Evolutionary conservation across 2,888 invertebrate species (phyloP).

Genomic region (Drosophila borborema): DNA sequence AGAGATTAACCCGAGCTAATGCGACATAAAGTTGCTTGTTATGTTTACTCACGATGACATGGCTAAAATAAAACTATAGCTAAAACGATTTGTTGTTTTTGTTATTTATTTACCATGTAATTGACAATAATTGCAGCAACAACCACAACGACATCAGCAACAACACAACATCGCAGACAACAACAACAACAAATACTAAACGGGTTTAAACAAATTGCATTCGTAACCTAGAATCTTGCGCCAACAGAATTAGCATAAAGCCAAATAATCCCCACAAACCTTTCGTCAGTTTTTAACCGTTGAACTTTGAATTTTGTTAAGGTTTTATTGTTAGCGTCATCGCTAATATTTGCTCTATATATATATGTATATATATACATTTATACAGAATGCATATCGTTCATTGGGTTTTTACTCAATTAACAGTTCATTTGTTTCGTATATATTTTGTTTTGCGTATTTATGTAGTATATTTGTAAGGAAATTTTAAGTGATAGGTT

Average conservation of each 20-base stretch:
- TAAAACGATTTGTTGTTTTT: slow-evolving; percentile 27
- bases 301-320: slow-evolving; percentile 14
- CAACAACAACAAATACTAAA: slow-evolving; percentile 39
- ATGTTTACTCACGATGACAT: slow-evolving; percentile 68
- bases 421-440: slow-evolving; percentile 3
- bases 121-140: slow-evolving; percentile 68
- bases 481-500: background rate
- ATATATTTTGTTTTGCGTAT: background rate
- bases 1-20: slow-evolving; percentile 17
- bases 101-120: slow-evolving; percentile 52
- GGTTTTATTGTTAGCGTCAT: slow-evolving; percentile 8
- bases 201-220: slow-evolving; percentile 63
- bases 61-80: slow-evolving; percentile 42
- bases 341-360: slow-evolving; percentile 5
- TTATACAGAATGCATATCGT: background rate
- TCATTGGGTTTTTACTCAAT: slow-evolving; percentile 3
- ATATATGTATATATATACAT: background rate
- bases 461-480: background rate
- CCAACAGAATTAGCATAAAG: slow-evolving; percentile 40
- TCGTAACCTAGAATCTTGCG: slow-evolving; percentile 49
- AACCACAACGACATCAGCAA: slow-evolving; percentile 21
- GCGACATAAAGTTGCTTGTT: slow-evolving; percentile 54
- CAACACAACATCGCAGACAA: background rate
- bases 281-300: slow-evolving; percentile 8
- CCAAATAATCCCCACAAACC: slow-evolving; percentile 33